Base-by-base conservation (phyloP, 1,140 invertebrate species). In the Drosophila watanabei region DNA sequence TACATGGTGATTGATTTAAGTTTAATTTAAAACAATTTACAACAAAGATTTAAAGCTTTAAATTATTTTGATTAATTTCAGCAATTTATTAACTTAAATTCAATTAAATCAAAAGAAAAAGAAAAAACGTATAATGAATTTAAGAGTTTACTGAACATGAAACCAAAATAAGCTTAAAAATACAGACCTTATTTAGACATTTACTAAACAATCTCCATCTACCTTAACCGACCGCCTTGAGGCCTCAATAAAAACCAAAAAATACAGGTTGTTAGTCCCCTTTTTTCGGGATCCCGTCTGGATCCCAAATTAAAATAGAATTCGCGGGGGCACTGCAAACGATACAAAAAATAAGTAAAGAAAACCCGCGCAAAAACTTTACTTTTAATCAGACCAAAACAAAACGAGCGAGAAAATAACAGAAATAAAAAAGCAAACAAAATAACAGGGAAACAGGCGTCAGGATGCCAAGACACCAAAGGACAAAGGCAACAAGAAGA, bases 371-470 rank as follows among this genome's bases (percentile, higher is more conserved):
- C 9, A 69, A 66, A 71, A 82, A 80, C 46, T 61, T 75, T 59
- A 62, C 69, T 75, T 85, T 85, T 85, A 85, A 85, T 86, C 82
- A 85, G 82, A 79, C 73, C 82, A 84, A 57, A 80, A 80, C 76
- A 84, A 84, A 85, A 76, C 65, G 43, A 60, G 51, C n/a, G n/a
- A 49, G 33, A 76, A 83, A 83, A 66, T 62, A 52, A 43, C 8
- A 41, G 2, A 43, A 52, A 24, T 24, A 24, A 37, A 58, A 52
- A 45, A 39, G 18, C 16, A 35, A 63, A 24, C 37, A 65, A 82
- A 78, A 64, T 54, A 45, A 43, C 56, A 48, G 57, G 48, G 37
- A 78, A 63, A 75, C 46, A 71, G 57, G 65, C 65, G 54, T 73
- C 46, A 51, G 56, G 66, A 73, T 57, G 71, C 43, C 37, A 71